phyloP scores from a whole-genome alignment of 2,113 vertebrate genomes.

The Xenopus laevis region DNA sequence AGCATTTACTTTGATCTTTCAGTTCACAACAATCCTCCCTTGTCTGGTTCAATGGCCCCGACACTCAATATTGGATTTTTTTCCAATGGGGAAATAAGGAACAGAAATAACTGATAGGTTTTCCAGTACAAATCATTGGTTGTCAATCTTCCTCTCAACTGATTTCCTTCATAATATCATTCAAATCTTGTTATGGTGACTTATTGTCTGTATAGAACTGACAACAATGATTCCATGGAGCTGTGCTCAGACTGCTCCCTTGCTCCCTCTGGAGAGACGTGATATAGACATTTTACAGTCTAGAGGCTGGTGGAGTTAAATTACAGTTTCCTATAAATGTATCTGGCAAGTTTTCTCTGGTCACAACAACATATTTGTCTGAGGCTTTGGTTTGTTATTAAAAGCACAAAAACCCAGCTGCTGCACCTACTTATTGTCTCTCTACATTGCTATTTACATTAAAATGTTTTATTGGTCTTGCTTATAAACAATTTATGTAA shows the following conservation, averaged over 20 bases:
- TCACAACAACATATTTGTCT: constrained; percentile 20
- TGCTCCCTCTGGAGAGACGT: constrained; percentile 37
- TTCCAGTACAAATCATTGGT: constrained; percentile 15
- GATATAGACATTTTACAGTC: constrained; percentile 26
- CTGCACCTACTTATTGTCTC: too few relatives aligned
- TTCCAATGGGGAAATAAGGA: constrained; percentile 38
- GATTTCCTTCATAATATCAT: constrained; percentile 37
- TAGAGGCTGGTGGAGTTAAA: constrained; percentile 28
- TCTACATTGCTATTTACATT: too few relatives aligned
- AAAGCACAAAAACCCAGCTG: not conserved
- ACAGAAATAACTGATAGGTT: constrained; percentile 20
- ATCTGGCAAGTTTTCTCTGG: constrained; percentile 20
- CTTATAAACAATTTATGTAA: too few relatives aligned
- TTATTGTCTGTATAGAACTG: constrained; percentile 38
- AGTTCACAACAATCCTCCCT: constrained; percentile 2
- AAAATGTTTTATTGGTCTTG: too few relatives aligned
- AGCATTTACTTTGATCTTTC: not conserved
- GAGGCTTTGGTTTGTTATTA: not conserved
- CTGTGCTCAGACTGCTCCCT: constrained; percentile 34
- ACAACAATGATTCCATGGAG: constrained; percentile 12
- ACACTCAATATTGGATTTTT: constrained; percentile 26
- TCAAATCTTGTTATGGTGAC: constrained; percentile 43
- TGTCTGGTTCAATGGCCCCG: constrained; percentile 4
- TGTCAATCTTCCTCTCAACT: constrained; percentile 30
- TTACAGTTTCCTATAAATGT: constrained; percentile 37